phyloP scores from a whole-genome alignment of 2,888 invertebrate species.

The Limenitis camilla region DNA sequence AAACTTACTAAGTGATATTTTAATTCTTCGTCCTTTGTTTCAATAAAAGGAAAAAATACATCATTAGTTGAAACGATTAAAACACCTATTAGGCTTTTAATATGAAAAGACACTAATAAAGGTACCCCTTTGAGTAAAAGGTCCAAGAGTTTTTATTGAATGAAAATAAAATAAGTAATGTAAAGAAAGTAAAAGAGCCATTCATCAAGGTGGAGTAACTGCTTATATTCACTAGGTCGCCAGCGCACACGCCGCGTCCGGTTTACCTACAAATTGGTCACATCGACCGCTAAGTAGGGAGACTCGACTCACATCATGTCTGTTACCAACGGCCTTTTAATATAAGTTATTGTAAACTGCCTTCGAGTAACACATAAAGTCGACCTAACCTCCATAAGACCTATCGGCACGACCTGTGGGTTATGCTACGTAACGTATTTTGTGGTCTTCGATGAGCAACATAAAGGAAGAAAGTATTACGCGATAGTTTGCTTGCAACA shows the following conservation, averaged over 20 bases:
- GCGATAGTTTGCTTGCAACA: no score
- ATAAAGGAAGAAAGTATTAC: no score
- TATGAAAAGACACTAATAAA: no score
- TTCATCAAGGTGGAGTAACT: constrained; percentile 45
- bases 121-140: no score
- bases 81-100: background rate
- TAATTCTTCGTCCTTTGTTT: no score
- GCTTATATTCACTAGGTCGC: constrained; percentile 55
- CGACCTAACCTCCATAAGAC: constrained; percentile 7
- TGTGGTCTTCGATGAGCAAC: background rate
- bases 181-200: constrained; percentile 68
- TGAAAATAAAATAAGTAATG: constrained; percentile 28
- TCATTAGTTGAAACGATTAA: background rate
- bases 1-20: no score
- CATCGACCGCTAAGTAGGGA: constrained; percentile 66
- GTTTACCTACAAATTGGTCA: constrained; percentile 66
- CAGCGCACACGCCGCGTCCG: constrained; percentile 52
- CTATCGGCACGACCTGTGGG: background rate
- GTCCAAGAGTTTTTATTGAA: no score
- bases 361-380: constrained; percentile 6
- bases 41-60: no score
- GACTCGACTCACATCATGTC: constrained; percentile 30
- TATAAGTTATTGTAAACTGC: background rate
- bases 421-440: constrained; percentile 2
- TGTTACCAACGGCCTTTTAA: constrained; percentile 21